A percentile compares a stretch with the other conserved stretches of the same genome.
Evolutionary conservation across 1,140 invertebrate genomes (phyloP).

Genomic region (Trichoplusia ni): DNA sequence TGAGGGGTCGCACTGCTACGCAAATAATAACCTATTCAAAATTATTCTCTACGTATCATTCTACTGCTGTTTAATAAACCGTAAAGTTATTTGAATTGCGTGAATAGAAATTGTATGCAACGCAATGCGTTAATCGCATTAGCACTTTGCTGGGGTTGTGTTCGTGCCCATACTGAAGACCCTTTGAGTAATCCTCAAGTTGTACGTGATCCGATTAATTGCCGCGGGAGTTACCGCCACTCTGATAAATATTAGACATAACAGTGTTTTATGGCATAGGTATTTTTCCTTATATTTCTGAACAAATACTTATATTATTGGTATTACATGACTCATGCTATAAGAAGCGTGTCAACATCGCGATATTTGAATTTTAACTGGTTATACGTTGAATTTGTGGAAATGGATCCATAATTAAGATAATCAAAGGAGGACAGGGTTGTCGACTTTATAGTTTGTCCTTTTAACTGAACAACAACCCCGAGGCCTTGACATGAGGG

Average conservation of each 20-base stretch:
- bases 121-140: constrained; percentile 60
- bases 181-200: constrained; percentile 33
- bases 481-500: constrained; percentile 43
- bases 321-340: neutral
- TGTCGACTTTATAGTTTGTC: constrained; percentile 43
- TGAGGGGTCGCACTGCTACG: constrained; percentile 43
- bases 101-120: constrained; percentile 68
- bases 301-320: too few relatives aligned
- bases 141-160: constrained; percentile 55
- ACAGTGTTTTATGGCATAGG: neutral
- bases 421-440: constrained; percentile 58
- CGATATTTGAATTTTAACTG: constrained; percentile 3
- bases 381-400: constrained; percentile 36
- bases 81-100: constrained; percentile 69
- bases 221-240: constrained; percentile 9
- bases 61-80: constrained; percentile 62
- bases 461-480: constrained; percentile 40
- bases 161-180: constrained; percentile 38
- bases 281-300: neutral
- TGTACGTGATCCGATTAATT: constrained; percentile 30
- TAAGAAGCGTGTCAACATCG: neutral
- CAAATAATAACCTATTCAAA: constrained; percentile 60
- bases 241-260: neutral
- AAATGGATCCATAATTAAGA: constrained; percentile 50
- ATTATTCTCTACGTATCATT: constrained; percentile 60